phyloP scores from a whole-genome alignment of 2,888 invertebrate species.

The Hypomecis punctinalis region DNA sequence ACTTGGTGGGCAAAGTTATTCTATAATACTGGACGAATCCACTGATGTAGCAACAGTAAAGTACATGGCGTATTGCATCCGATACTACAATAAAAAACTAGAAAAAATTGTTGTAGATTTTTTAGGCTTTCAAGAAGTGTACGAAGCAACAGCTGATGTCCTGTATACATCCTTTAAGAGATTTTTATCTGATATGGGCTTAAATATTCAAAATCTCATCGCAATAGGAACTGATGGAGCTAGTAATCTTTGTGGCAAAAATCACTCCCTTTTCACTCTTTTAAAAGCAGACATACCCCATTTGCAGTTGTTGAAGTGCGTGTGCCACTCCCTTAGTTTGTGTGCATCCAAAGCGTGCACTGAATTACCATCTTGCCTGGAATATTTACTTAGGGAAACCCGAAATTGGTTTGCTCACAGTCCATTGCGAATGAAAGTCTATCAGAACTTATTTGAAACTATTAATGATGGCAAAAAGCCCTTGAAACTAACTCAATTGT shows the following conservation, averaged over 20 bases:
- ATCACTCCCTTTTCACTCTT: conserved; percentile 31
- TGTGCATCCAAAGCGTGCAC: conserved; percentile 27
- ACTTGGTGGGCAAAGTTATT: conserved; percentile 27
- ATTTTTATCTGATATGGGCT: conserved; percentile 5
- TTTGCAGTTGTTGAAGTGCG: conserved; percentile 32
- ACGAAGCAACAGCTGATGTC: conserved; percentile 9
- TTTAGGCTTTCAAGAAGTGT: conserved; percentile 16
- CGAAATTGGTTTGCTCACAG: too few species aligned
- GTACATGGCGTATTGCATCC: conserved; percentile 29
- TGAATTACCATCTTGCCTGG: conserved; percentile 20
- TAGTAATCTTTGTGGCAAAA: conserved; percentile 34
- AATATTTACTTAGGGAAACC: conserved; percentile 17
- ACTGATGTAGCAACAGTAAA: conserved; percentile 29
- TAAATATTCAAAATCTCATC: conserved; percentile 31
- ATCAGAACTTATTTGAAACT: too few species aligned
- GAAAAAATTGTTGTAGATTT: neutral
- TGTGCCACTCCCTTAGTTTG: conserved; percentile 31
- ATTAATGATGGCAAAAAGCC: conserved; percentile 22
- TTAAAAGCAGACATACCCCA: conserved; percentile 32
- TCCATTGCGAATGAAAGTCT: too few species aligned
- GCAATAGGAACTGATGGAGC: conserved; percentile 39
- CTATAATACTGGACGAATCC: conserved; percentile 31
- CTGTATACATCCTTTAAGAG: conserved; percentile 14
- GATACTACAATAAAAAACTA: conserved; percentile 19
- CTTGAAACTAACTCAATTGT: conserved; percentile 16